These are phyloP conservation scores for Microctonus hyperodae DNA, from an alignment of 2,888 invertebrate genomes.

Conservation along the genomic window DNA sequence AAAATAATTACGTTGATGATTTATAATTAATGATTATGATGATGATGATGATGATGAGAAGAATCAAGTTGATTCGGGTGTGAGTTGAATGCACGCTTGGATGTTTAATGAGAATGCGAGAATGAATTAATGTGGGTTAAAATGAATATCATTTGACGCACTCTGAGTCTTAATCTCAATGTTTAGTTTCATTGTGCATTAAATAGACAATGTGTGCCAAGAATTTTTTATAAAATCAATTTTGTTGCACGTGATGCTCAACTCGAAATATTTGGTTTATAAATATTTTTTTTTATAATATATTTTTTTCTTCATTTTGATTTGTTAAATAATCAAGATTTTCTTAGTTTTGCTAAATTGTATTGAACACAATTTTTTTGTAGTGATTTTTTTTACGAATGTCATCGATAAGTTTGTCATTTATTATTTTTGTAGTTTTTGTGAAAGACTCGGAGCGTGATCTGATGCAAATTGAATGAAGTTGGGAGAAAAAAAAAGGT, in stretches of 20 bases:
- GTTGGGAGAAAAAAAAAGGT: conserved; percentile 32
- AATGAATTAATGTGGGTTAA: not conserved
- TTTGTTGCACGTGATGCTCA: not conserved
- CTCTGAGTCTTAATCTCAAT: not conserved
- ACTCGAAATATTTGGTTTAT: conserved; percentile 10
- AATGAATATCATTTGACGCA: not conserved
- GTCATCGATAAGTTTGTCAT: conserved; percentile 4
- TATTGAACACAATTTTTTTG: no score
- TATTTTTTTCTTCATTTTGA: conserved; percentile 2
- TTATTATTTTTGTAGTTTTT: conserved; percentile 18
- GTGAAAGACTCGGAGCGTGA: conserved; percentile 42
- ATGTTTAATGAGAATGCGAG: conserved; percentile 5
- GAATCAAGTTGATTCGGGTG: not conserved
- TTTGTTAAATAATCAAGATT: conserved; percentile 17
- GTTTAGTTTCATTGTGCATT: not conserved
- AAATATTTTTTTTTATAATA: conserved; percentile 5
- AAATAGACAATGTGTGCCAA: not conserved
- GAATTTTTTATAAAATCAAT: not conserved
- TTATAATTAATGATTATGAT: not conserved
- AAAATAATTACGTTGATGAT: not conserved
- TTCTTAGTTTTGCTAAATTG: no score
- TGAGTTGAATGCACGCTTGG: not conserved
- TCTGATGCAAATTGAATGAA: no score
- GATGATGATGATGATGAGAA: not conserved
- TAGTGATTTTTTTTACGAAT: conserved; percentile 13